phyloP scores from a whole-genome alignment of 2,113 vertebrate genomes.

The Tiliqua scincoides region DNA sequence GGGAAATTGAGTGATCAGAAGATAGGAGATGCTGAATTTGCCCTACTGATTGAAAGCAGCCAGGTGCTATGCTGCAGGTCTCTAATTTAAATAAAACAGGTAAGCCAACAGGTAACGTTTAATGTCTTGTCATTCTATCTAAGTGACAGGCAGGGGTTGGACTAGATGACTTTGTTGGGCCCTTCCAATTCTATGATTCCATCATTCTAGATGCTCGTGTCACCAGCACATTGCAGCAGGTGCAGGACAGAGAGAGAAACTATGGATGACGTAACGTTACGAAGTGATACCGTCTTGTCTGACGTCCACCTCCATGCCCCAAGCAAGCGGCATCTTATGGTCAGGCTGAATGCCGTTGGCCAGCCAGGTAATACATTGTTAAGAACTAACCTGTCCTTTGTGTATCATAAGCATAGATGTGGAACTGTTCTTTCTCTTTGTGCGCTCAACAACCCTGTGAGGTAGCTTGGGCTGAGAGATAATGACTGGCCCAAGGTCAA shows the following conservation, averaged over 20 bases:
- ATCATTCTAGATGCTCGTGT: conserved; percentile 33
- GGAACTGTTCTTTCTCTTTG: too few relatives aligned
- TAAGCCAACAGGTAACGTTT: not conserved
- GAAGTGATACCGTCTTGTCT: conserved; percentile 85
- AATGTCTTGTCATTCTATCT: not conserved
- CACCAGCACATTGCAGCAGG: conserved; percentile 13
- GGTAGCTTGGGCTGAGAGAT: too few relatives aligned
- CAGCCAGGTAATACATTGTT: conserved; percentile 81
- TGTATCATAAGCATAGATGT: not conserved
- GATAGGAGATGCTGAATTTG: not conserved
- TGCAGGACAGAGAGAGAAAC: not conserved
- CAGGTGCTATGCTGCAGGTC: not conserved
- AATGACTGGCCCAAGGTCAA: too few relatives aligned
- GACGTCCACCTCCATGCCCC: conserved; percentile 85
- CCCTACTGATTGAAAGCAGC: not conserved
- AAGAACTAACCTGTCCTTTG: not conserved
- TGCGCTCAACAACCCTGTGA: too few relatives aligned
- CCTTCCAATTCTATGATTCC: too few relatives aligned
- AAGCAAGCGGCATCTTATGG: conserved; percentile 83
- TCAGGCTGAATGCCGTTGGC: conserved; percentile 81
- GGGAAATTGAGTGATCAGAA: not conserved
- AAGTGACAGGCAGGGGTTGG: too few relatives aligned
- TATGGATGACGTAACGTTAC: conserved; percentile 84
- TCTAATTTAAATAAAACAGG: too few relatives aligned
- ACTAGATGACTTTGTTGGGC: too few relatives aligned